Conservation (phyloP, 2,888 invertebrate species). For the Elgonia sp. region DNA sequence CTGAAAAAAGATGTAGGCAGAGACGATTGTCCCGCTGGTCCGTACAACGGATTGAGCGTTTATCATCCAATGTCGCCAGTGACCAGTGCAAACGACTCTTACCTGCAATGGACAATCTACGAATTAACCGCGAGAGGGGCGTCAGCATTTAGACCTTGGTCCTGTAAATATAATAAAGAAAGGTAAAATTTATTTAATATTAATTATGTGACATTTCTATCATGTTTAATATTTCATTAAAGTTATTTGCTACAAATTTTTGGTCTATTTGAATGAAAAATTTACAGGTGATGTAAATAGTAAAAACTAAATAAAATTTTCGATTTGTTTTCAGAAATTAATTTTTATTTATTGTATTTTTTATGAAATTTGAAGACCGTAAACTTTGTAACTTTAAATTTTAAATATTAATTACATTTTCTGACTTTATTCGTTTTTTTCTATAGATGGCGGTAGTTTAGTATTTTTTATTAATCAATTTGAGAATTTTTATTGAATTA, state of each 20-base stretch:
- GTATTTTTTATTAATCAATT: too few species aligned
- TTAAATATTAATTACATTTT: too few species aligned
- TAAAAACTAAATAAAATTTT: too few species aligned
- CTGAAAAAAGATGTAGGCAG: constrained; percentile 85
- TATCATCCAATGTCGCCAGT: constrained; percentile 84
- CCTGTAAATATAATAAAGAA: constrained; percentile 86
- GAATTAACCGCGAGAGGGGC: constrained; percentile 85
- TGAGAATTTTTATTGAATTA: too few species aligned
- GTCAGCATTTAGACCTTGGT: constrained; percentile 87
- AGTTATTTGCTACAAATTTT: neutral
- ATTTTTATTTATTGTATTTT: too few species aligned
- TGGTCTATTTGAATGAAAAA: too few species aligned
- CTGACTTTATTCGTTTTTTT: too few species aligned
- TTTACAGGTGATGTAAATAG: too few species aligned
- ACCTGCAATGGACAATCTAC: constrained; percentile 86
- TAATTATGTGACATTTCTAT: neutral
- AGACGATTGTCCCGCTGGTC: constrained; percentile 83
- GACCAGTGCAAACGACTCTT: constrained; percentile 82
- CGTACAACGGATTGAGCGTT: constrained; percentile 84
- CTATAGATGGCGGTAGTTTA: too few species aligned
- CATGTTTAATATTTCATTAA: neutral
- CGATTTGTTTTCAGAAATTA: too few species aligned
- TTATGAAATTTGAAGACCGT: too few species aligned
- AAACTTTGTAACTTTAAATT: too few species aligned
- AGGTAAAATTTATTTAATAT: constrained; percentile 80